Evolutionary conservation across 1,140 invertebrate genomes (phyloP).

Genomic region (Drosophila aff.): DNA sequence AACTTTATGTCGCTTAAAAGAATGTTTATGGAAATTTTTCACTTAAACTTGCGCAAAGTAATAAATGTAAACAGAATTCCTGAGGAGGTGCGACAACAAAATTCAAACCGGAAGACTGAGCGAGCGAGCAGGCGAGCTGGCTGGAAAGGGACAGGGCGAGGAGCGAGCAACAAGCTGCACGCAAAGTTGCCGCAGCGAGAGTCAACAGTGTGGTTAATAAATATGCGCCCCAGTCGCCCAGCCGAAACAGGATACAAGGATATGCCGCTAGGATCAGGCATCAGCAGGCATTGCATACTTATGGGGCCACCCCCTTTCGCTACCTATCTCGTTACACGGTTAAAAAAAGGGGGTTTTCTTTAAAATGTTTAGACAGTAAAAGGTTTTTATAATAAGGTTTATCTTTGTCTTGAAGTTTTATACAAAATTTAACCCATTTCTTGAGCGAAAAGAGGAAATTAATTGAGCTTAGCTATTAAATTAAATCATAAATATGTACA

Average conservation of each 20-base stretch:
- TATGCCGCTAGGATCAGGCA: conserved; percentile 59
- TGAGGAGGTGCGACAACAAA: conserved; percentile 84
- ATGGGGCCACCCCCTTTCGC: conserved; percentile 1
- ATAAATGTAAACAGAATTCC: conserved; percentile 85
- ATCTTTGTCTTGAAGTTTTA: too few species aligned
- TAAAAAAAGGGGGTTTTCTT: neutral
- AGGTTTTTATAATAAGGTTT: too few species aligned
- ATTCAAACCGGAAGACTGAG: conserved; percentile 54
- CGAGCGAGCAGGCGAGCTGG: neutral
- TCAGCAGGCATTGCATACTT: conserved; percentile 71
- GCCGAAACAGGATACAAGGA: conserved; percentile 39
- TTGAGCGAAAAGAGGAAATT: too few species aligned
- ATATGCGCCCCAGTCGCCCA: conserved; percentile 58
- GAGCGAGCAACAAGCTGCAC: conserved; percentile 68
- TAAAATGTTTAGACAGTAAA: too few species aligned
- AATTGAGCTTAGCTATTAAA: too few species aligned
- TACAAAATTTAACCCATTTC: too few species aligned
- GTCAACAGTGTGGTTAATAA: conserved; percentile 82
- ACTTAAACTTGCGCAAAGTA: conserved; percentile 85
- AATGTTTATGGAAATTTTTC: conserved; percentile 85
- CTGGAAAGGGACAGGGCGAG: neutral
- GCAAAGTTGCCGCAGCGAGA: conserved; percentile 64
- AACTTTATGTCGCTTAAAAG: conserved; percentile 85
- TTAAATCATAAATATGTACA: too few species aligned
- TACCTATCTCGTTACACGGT: conserved; percentile 8